Conservation (phyloP, 2,797 vertebrate species). For the Bovichtus variegatus region DNA sequence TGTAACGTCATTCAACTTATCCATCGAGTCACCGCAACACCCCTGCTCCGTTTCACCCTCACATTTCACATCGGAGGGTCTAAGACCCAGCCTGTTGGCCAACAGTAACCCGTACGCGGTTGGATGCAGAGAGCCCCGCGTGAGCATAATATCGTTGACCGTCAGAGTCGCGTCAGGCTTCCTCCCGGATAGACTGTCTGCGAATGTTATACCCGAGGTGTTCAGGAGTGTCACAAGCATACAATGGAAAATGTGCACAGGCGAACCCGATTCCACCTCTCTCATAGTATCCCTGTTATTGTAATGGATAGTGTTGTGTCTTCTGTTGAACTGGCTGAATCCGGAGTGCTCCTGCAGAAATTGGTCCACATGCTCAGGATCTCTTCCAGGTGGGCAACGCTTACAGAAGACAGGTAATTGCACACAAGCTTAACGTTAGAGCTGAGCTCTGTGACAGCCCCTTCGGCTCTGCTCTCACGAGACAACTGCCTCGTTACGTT, state of each 20-base stretch:
- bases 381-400: slow-evolving; percentile 40
- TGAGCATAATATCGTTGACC: slow-evolving; percentile 38
- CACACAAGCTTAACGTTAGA: slow-evolving; percentile 18
- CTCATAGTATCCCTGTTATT: slow-evolving; percentile 17
- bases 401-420: slow-evolving; percentile 3
- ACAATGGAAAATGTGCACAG: slow-evolving; percentile 21
- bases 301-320: slow-evolving; percentile 51
- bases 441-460: slow-evolving; percentile 33
- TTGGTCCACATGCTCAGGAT: slow-evolving; percentile 48
- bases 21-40: too few relatives aligned
- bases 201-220: neutral
- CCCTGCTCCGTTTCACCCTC: too few relatives aligned
- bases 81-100: slow-evolving; percentile 40
- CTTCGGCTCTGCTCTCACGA: too few relatives aligned
- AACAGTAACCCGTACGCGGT: slow-evolving; percentile 17
- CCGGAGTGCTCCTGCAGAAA: slow-evolving; percentile 36
- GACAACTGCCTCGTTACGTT: rapidly evolving
- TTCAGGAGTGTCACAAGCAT: slow-evolving; percentile 28
- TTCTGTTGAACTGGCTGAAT: slow-evolving; percentile 41
- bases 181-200: neutral
- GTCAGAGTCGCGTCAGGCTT: neutral
- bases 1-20: too few relatives aligned
- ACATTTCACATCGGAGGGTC: slow-evolving; percentile 23
- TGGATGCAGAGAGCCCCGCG: neutral
- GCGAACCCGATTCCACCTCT: slow-evolving; percentile 7